Percentiles rank a stretch among this genome's conserved stretches.
phyloP scores from a whole-genome alignment of 2,113 vertebrate species.

The Gadus chalcogrammus region DNA sequence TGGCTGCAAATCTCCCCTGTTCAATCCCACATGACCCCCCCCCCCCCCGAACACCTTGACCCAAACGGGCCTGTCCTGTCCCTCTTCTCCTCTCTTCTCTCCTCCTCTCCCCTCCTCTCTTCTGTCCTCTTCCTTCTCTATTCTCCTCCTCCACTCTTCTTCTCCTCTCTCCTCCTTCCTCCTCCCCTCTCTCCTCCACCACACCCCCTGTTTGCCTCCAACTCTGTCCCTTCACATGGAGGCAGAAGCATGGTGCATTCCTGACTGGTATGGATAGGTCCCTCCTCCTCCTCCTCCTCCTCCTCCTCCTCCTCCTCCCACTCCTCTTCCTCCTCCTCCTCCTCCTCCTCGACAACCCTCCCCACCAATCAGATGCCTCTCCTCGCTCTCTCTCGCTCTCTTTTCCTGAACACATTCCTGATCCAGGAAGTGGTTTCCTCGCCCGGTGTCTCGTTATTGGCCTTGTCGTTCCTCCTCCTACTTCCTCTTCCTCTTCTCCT shows the following conservation, averaged over 20 bases:
- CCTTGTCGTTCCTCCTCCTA: not conserved
- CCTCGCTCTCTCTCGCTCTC: slow-evolving; percentile 37
- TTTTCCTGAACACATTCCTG: slow-evolving; percentile 47
- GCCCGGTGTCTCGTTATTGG: not conserved
- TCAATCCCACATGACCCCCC: slow-evolving; percentile 43
- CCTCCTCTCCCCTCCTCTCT: slow-evolving; percentile 3
- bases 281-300: slow-evolving; percentile 30
- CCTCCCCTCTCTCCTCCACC: slow-evolving; percentile 16
- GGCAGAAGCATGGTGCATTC: slow-evolving; percentile 80
- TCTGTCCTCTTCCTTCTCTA: slow-evolving; percentile 12
- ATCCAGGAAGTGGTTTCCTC: slow-evolving; percentile 65
- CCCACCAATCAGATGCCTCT: slow-evolving; percentile 44
- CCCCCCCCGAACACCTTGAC: slow-evolving; percentile 40
- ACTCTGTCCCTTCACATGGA: slow-evolving; percentile 56
- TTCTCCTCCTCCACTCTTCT: slow-evolving; percentile 30
- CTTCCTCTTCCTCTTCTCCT: slow-evolving; percentile 54
- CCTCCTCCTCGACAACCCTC: slow-evolving; percentile 30
- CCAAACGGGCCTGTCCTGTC: slow-evolving; percentile 48
- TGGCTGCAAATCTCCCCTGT: slow-evolving; percentile 77
- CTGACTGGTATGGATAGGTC: slow-evolving; percentile 65
- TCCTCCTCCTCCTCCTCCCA: no score
- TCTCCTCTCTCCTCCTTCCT: slow-evolving; percentile 42
- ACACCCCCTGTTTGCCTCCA: slow-evolving; percentile 47
- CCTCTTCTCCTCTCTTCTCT: slow-evolving; percentile 15
- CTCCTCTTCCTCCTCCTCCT: slow-evolving; percentile 29